A percentile compares a stretch with the other conserved stretches of the same genome.
These are phyloP conservation scores for Brachionichthys hirsutus DNA, from an alignment of 2,113 vertebrate species.

Conservation along the genomic window DNA sequence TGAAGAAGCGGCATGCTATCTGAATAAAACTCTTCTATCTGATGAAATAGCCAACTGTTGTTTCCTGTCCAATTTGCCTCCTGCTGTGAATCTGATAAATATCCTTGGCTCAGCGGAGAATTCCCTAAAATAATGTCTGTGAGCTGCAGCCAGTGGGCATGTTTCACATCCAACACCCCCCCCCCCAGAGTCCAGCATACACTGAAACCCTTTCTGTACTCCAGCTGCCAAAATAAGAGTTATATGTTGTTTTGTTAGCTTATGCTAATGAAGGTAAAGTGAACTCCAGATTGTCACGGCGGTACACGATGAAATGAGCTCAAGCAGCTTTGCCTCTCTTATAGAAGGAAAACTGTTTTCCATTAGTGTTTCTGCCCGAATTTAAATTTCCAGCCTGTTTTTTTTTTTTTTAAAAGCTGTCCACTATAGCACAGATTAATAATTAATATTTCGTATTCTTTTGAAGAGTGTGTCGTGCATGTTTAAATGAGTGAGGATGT, in stretches of 20 bases:
- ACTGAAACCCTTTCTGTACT: slow-evolving; percentile 21
- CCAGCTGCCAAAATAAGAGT: not conserved
- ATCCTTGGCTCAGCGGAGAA: slow-evolving; percentile 21
- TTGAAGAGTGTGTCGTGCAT: slow-evolving; percentile 35
- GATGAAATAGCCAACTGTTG: slow-evolving; percentile 36
- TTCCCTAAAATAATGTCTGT: slow-evolving; percentile 38
- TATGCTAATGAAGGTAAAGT: slow-evolving; percentile 61
- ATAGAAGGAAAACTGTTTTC: slow-evolving; percentile 22
- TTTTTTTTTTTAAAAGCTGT: slow-evolving; percentile 13
- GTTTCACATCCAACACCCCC: slow-evolving; percentile 21
- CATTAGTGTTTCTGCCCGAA: slow-evolving; percentile 19
- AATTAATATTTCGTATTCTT: slow-evolving; percentile 40
- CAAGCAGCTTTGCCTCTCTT: slow-evolving; percentile 36
- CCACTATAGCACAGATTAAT: slow-evolving; percentile 29
- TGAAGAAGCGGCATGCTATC: slow-evolving; percentile 13
- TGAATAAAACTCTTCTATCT: slow-evolving; percentile 38
- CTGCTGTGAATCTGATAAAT: slow-evolving; percentile 53
- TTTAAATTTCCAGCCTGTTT: not conserved
- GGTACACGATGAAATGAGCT: slow-evolving; percentile 61
- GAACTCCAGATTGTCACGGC: slow-evolving; percentile 44
- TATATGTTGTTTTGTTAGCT: slow-evolving; percentile 23
- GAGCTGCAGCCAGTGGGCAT: slow-evolving; percentile 34
- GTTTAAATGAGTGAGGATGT: slow-evolving; percentile 47
- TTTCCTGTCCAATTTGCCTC: slow-evolving; percentile 54
- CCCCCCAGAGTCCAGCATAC: not conserved